phyloP scores from a whole-genome alignment of 2,113 vertebrate genomes.

The Neofelis nebulosa region DNA sequence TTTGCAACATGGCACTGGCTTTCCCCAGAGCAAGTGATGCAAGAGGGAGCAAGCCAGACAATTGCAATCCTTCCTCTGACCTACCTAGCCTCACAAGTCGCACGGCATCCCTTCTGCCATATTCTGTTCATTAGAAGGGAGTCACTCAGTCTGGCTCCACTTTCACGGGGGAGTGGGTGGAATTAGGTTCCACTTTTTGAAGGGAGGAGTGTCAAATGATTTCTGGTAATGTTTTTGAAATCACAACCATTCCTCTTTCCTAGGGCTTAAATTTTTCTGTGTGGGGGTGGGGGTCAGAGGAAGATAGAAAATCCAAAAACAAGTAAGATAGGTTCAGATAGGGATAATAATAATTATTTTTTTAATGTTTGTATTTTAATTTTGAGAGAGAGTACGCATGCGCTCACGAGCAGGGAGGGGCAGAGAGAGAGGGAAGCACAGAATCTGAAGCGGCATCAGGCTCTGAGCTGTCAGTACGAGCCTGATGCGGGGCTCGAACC shows the following conservation, averaged over 20 bases:
- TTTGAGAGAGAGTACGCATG: no score
- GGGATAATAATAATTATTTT: neutral
- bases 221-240: neutral
- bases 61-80: neutral
- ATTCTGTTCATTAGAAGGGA: neutral
- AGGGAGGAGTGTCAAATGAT: neutral
- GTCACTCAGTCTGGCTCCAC: neutral
- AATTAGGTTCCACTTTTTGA: neutral
- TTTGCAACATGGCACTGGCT: neutral
- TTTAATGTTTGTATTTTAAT: no score
- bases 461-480: no score
- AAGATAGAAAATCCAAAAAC: neutral
- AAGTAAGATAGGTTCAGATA: neutral
- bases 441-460: no score
- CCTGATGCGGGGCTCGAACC: no score
- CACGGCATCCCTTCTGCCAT: neutral
- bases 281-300: neutral
- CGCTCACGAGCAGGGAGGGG: no score
- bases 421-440: no score
- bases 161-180: neutral
- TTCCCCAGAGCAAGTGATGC: neutral
- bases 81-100: neutral
- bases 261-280: neutral
- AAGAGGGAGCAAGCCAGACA: neutral
- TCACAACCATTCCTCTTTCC: neutral